Evolutionary conservation across 2,888 invertebrate species (phyloP), one percentile per base, ranked within the genome.

Genomic region (Drosophila setosimentum): DNA sequence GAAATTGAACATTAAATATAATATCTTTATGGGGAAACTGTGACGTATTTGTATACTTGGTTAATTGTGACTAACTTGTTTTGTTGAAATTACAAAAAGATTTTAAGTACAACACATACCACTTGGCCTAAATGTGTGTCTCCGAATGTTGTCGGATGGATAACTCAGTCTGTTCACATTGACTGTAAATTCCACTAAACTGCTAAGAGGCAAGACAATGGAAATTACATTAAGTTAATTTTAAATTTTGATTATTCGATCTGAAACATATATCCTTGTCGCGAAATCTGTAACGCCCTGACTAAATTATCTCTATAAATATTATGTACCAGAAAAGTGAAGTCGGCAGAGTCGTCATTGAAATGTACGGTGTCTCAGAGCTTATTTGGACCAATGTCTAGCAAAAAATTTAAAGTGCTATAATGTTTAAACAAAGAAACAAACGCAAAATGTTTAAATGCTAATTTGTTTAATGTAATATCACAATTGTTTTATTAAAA

Each of bases 1-100:
- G 71, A 72, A 75, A 73, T 60, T 69, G 59, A 61, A 32, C 73
- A 75, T 79, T 79, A 75, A 69, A 62, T 55, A 68, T 71, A 67
- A 71, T 67, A 83, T 57, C 64, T 70, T 55, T 68, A 57, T 67
- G 69, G 48, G 68, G 58, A 61, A 86, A 78, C 73, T 54, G 45
- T 69, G 70, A 71, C 75, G 71, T 53, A 72, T 62, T 70, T 67
- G 48, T 62, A 57, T 21, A 49, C 45, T 37, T 61, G 50, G 18
- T 21, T 40, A 5, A 30, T 63, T 48, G 33, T 42, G n/a, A 37
- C 42, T 53, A 55, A 37, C 49, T 42, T 32, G 40, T 35, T 29
- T 57, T 27, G 35, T 35, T 18, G 21, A 32, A 42, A 21, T 40
- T 37, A 13, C 18, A 35, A 40, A 51, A 53, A 37, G 0, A n/a